phyloP scores from a whole-genome alignment of 2,113 vertebrate species.

The Toxotes jaculatrix region DNA sequence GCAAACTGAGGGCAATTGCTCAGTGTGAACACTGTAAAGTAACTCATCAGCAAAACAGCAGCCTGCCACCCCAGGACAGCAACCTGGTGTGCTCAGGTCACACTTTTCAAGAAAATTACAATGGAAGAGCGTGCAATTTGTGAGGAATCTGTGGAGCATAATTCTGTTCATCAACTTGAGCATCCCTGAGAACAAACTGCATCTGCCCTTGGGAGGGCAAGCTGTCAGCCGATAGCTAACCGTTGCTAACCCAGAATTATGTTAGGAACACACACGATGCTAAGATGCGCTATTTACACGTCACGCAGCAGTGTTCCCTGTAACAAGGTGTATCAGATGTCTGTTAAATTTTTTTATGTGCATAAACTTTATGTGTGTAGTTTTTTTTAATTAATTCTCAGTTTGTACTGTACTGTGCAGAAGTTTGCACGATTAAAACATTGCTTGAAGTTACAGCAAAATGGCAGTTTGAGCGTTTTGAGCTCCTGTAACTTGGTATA shows the following conservation, averaged over 20 bases:
- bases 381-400: neutral
- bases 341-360: neutral
- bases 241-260: constrained; percentile 15
- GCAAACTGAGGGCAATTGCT: constrained; percentile 75
- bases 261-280: neutral
- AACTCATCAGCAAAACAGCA: constrained; percentile 79
- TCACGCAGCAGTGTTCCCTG: neutral
- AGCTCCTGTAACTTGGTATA: neutral
- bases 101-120: constrained; percentile 71
- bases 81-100: constrained; percentile 67
- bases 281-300: neutral
- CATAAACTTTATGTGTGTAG: neutral
- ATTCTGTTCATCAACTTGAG: constrained; percentile 61
- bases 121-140: constrained; percentile 62
- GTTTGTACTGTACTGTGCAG: neutral
- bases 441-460: neutral
- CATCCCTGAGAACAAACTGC: constrained; percentile 45
- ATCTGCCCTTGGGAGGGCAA: constrained; percentile 47
- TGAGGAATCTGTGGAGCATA: constrained; percentile 61
- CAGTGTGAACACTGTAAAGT: constrained; percentile 70
- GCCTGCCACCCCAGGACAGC: constrained; percentile 64
- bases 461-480: neutral
- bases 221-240: constrained; percentile 31
- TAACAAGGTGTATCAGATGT: neutral
- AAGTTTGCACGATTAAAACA: neutral